Evolutionary conservation across 2,113 vertebrate genomes (phyloP).

Genomic region (Pipra filicauda): DNA sequence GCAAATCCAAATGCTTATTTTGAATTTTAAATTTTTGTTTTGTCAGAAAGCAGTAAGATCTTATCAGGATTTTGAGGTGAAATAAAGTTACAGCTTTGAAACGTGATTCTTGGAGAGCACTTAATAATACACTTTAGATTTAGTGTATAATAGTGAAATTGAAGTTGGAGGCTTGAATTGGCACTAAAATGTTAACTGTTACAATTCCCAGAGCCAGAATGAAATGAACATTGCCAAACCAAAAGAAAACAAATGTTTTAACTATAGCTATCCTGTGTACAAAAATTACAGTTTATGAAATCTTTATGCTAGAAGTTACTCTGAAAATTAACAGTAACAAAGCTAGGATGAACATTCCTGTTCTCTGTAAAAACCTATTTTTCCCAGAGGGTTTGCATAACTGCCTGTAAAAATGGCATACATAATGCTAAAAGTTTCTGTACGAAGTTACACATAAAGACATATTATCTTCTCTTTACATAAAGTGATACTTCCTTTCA

Average conservation of each 20-base stretch:
- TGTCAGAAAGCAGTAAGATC: neutral
- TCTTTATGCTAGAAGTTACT: constrained; percentile 5
- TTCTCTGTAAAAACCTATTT: neutral
- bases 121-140: constrained; percentile 13
- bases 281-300: constrained; percentile 57
- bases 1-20: neutral
- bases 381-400: neutral
- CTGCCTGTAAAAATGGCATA: neutral
- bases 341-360: neutral
- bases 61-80: neutral
- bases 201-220: constrained; percentile 4
- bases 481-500: neutral
- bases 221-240: constrained; percentile 15
- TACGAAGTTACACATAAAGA: neutral
- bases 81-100: constrained; percentile 33
- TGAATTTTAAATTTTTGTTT: neutral
- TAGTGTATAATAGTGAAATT: neutral
- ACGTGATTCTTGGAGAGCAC: neutral
- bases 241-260: constrained; percentile 37
- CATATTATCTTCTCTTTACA: neutral
- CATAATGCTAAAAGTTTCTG: neutral
- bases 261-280: constrained; percentile 13
- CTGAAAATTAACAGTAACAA: constrained; percentile 23
- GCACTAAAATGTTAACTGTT: constrained; percentile 19
- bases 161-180: neutral